Percentiles rank a stretch among this genome's conserved stretches.
Conservation (phyloP, 1,140 invertebrate species). For the Heliconius nattereri region DNA sequence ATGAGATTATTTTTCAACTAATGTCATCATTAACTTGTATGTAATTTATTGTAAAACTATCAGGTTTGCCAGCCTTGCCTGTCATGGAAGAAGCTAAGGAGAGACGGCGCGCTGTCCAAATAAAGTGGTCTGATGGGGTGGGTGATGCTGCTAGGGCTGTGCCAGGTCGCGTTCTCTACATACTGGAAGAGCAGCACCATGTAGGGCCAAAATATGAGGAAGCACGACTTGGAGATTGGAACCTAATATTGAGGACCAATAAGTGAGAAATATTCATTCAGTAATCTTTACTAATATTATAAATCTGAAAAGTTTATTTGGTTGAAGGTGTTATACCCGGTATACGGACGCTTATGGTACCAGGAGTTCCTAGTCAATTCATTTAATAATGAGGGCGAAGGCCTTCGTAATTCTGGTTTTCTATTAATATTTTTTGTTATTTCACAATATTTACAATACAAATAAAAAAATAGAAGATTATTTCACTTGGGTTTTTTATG, state of each 20-base stretch:
- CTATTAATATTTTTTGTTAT: neutral
- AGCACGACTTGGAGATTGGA: slow-evolving; percentile 68
- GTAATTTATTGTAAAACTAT: neutral
- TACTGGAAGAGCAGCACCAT: slow-evolving; percentile 72
- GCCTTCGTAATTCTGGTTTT: too few species aligned
- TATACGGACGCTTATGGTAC: too few species aligned
- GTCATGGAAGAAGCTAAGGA: slow-evolving; percentile 66
- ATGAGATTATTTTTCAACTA: too few species aligned
- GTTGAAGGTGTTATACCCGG: too few species aligned
- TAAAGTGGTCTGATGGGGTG: slow-evolving; percentile 71
- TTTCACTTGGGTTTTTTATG: slow-evolving; percentile 16
- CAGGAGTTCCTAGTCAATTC: too few species aligned
- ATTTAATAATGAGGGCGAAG: too few species aligned
- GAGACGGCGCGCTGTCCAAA: slow-evolving; percentile 56
- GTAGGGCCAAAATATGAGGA: slow-evolving; percentile 74
- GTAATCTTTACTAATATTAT: too few species aligned
- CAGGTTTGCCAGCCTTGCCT: slow-evolving; percentile 70
- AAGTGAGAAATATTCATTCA: slow-evolving; percentile 54
- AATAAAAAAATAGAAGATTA: neutral
- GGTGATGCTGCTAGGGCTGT: slow-evolving; percentile 70
- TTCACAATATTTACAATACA: too few species aligned
- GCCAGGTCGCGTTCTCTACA: slow-evolving; percentile 61
- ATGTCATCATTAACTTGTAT: too few species aligned
- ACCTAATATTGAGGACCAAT: slow-evolving; percentile 65
- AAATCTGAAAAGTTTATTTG: too few species aligned